phyloP scores from a whole-genome alignment of 2,113 vertebrate genomes.

The Odocoileus hemionus region DNA sequence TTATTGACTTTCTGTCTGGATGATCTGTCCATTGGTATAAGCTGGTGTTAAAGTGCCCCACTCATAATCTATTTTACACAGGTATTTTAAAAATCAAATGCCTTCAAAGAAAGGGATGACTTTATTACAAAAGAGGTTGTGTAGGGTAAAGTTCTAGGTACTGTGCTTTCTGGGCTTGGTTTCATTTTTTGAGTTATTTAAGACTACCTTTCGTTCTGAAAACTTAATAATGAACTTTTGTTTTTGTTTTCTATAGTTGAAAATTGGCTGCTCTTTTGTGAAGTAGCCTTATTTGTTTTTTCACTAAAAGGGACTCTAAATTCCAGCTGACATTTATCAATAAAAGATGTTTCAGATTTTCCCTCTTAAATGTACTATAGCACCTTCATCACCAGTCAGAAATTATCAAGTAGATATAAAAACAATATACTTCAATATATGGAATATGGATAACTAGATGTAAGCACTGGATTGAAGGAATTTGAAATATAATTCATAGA shows the following conservation, averaged over 20 bases:
- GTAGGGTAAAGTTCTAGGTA: background rate
- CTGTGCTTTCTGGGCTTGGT: background rate
- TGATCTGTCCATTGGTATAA: background rate
- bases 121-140: background rate
- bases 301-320: background rate
- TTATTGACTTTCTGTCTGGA: background rate
- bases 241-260: background rate
- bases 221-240: background rate
- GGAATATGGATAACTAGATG: background rate
- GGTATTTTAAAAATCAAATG: background rate
- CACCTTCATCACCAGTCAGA: background rate
- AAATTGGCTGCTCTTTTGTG: background rate
- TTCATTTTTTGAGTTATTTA: background rate
- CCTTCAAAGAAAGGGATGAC: background rate
- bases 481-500: background rate
- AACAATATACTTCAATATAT: background rate
- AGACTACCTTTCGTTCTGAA: background rate
- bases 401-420: background rate
- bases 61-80: background rate
- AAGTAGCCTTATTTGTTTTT: background rate
- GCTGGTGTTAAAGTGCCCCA: background rate
- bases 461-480: background rate
- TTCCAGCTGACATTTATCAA: background rate
- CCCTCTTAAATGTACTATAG: background rate
- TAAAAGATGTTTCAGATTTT: background rate